Percentiles rank a stretch among this genome's conserved stretches.
Evolutionary conservation across 2,888 invertebrate species (phyloP).

Genomic region (Sinohyriopsis cumingii): DNA sequence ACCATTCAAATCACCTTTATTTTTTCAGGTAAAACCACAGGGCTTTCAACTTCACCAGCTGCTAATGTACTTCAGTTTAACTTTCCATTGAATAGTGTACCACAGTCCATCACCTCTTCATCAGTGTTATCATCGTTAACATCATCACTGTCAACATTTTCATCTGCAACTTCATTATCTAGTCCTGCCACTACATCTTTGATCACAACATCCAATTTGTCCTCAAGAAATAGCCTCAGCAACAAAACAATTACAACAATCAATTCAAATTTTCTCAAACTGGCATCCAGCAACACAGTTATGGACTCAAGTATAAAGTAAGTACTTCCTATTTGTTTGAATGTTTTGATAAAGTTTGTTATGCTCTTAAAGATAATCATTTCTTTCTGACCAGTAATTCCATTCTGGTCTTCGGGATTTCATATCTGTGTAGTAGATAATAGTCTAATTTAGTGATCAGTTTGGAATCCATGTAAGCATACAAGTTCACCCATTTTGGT

Average conservation of each 20-base stretch:
- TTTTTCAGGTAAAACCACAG: conserved; percentile 59
- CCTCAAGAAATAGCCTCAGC: conserved; percentile 14
- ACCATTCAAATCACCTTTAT: neutral
- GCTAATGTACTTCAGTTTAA: conserved; percentile 68
- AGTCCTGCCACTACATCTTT: conserved; percentile 3
- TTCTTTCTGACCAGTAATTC: neutral
- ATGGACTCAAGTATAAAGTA: conserved; percentile 55
- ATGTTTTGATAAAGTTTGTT: no score
- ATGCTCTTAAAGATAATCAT: neutral
- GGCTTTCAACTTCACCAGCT: conserved; percentile 68
- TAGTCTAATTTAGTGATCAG: neutral
- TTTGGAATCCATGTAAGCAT: neutral
- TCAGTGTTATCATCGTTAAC: conserved; percentile 7
- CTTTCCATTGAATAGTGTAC: conserved; percentile 56
- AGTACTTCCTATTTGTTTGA: conserved; percentile 11
- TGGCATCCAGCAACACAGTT: conserved; percentile 43
- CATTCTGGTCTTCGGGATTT: no score
- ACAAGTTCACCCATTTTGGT: no score
- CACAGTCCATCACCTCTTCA: conserved; percentile 17
- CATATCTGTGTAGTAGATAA: conserved; percentile 2
- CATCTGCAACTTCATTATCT: conserved; percentile 29
- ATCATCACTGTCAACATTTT: conserved; percentile 30
- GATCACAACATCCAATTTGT: conserved; percentile 13
- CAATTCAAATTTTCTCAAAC: conserved; percentile 25
- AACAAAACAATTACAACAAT: conserved; percentile 20